Percentiles rank a stretch among this genome's conserved stretches.
phyloP scores from a whole-genome alignment of 2,113 vertebrate genomes.

The Pantherophis guttatus region DNA sequence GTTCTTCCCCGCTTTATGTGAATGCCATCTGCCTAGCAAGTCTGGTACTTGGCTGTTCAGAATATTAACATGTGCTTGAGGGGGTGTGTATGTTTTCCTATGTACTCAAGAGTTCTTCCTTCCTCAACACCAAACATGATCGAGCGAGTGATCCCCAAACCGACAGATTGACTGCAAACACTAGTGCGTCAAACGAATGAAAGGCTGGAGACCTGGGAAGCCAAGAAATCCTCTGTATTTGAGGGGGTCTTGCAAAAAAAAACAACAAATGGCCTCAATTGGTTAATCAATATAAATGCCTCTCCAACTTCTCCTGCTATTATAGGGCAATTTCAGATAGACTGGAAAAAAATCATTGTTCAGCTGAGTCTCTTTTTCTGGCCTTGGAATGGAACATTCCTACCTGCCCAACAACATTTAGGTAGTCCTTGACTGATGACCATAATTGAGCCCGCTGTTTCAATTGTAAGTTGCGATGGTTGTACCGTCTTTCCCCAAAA shows the following conservation, averaged over 20 bases:
- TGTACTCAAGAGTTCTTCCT: slow-evolving; percentile 19
- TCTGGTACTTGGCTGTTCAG: slow-evolving; percentile 2
- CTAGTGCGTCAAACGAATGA: slow-evolving; percentile 57
- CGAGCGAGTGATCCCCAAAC: slow-evolving; percentile 39
- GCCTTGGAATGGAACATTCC: neutral
- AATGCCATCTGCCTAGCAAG: neutral
- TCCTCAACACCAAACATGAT: slow-evolving; percentile 29
- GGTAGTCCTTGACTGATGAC: neutral
- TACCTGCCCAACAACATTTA: neutral
- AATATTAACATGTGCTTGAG: slow-evolving; percentile 25
- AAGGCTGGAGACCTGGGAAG: slow-evolving; percentile 42
- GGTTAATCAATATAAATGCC: slow-evolving; percentile 79
- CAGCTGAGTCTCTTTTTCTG: neutral
- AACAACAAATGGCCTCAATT: slow-evolving; percentile 60
- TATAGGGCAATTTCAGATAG: slow-evolving; percentile 68
- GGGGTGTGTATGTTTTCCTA: neutral
- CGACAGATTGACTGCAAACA: slow-evolving; percentile 60
- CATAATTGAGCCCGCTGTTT: neutral
- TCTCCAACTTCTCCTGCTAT: slow-evolving; percentile 68
- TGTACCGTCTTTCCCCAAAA: neutral
- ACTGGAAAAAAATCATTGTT: slow-evolving; percentile 50
- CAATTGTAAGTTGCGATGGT: neutral
- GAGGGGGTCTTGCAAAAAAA: slow-evolving; percentile 57
- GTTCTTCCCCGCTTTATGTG: neutral
- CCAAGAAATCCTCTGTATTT: slow-evolving; percentile 67